Base-by-base conservation (phyloP, 2,888 invertebrate species). In the Thera obeliscata region DNA sequence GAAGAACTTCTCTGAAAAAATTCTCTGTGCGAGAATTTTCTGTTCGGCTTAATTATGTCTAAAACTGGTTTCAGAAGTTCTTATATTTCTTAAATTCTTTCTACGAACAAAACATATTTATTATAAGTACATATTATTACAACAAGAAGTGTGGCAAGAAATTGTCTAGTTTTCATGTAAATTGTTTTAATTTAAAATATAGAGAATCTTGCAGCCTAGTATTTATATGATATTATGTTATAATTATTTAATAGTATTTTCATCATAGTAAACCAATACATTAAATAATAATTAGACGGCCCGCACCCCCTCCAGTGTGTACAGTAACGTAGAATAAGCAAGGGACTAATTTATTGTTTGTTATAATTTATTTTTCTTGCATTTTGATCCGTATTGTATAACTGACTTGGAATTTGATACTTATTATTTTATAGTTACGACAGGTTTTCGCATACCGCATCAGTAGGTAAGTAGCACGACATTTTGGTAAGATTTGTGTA, bases 321-420 rank as follows among this genome's bases (percentile, higher is more conserved):
- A 56, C 38, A 62, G 62, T 71, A 70, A 75, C 78, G 70, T 86
- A 84, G 79, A 76, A 61, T 87, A 87, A 88, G 87, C 80, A 78
- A 82, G 77, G 76, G 56, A 72, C 60, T 81, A 78, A 82, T 82
- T 82, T 82, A 82, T 84, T 81, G 71, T 82, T 74, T 81, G 79
- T 64, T 70, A 64, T 75, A 72, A 67, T 67, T 67, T 61, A 70
- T 72, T 67, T 78, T 74, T 69, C 73, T 70, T 78, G 71, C 71
- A 76, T 74, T 72, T 73, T 72, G 66, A 74, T 77, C 75, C 75
- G 74, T 73, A 69, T 76, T 76, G 76, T 79, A 74, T 59, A 66
- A 64, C 33, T 65, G 50, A 61, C 56, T 12, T 67, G 54, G 36
- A 69, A 66, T 58, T 69, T 69, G 66, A 61, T 73, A 64, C 63